Base-by-base conservation (phyloP, 2,888 invertebrate species). In the Tanytarsus gracilentus region DNA sequence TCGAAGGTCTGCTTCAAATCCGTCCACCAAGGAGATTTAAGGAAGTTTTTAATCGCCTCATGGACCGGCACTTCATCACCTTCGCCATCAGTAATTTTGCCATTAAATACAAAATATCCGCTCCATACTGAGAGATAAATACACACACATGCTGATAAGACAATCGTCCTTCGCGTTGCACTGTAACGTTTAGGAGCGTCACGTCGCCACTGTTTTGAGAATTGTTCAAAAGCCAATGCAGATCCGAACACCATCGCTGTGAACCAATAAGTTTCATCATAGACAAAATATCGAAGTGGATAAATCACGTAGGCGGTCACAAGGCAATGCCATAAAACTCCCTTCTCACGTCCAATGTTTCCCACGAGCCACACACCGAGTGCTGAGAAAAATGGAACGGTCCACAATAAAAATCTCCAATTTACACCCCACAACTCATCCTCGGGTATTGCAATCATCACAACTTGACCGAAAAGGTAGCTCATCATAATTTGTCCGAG, bases 311-410 rank as follows among this genome's bases (percentile, higher is more conserved):
- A 84, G 0, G 94, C 83, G 0, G 82, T 84, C 0, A 82, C 56
- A 1, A 92, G 69, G 0, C 89, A 80, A 69, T 82, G 79, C 76
- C 82, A 83, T 29, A 90, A 76, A 0, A 78, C 73, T 1, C 93
- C 93, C 66, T 79, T 76, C 69, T 94, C 87, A 2, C 85, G 79
- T 0, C 95, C 95, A 63, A 95, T 85, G 68, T 95, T 96, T 25
- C 94, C 94, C 7, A 94, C 89, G 0, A 85, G 78, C 85, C 92
- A 89, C 0, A 93, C 88, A 66, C 94, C 96, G 65, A 88, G 70
- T 16, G 87, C 85, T 58, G 82, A 80, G 11, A 79, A 84, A 2
- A 86, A 64, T 1, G 92, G 92, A 61, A 87, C 80, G 0, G 86
- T 69, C 71, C 84, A 78, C 64, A 85, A 81, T n/a, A 90, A 72